Conservation (phyloP, 2,797 vertebrate species). For the Mormyrus proboscirostris region DNA sequence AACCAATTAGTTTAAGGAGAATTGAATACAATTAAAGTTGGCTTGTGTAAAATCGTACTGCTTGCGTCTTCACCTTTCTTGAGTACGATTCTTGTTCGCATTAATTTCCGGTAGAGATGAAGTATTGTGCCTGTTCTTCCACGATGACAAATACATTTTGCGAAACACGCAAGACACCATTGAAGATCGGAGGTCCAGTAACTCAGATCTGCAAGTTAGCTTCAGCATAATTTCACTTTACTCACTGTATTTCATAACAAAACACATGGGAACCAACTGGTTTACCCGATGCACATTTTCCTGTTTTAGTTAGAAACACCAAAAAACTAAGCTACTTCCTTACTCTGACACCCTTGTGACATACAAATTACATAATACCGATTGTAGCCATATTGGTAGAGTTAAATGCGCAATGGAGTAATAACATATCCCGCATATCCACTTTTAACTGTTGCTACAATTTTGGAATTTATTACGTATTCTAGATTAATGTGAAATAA, state of each 20-base stretch:
- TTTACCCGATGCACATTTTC: background rate
- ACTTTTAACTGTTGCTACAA: background rate
- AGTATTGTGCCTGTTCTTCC: background rate
- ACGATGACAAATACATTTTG: constrained; percentile 7
- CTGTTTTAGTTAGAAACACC: background rate
- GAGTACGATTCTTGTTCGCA: background rate
- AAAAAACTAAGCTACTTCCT: constrained; percentile 13
- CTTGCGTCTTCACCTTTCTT: constrained; percentile 8
- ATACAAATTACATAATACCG: constrained; percentile 9
- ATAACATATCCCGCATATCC: background rate
- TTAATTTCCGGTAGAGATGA: background rate
- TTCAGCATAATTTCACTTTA: background rate
- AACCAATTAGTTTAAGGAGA: background rate
- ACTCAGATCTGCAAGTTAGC: background rate
- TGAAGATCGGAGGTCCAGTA: background rate
- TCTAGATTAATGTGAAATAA: background rate
- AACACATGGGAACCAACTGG: background rate
- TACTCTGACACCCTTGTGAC: background rate
- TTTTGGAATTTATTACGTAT: background rate
- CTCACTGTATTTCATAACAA: background rate
- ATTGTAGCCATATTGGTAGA: constrained; percentile 25
- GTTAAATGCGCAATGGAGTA: background rate
- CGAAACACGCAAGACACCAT: background rate
- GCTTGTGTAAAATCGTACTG: background rate
- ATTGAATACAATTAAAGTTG: background rate